phyloP scores from a whole-genome alignment of 2,113 vertebrate genomes.

The Malurus elegans region DNA sequence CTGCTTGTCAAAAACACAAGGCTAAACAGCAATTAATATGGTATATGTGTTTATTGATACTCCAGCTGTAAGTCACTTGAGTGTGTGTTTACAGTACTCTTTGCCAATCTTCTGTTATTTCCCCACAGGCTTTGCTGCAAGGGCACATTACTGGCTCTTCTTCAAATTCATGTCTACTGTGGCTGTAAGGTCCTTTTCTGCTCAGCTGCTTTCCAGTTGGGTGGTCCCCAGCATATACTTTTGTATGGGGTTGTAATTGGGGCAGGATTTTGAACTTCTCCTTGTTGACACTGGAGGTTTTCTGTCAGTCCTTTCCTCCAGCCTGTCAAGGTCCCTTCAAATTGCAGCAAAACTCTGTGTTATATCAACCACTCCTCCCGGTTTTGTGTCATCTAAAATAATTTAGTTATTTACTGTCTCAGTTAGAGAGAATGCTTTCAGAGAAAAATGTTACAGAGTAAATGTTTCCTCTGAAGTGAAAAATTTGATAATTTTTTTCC shows the following conservation, averaged over 20 bases:
- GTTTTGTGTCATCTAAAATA: neutral
- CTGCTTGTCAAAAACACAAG: neutral
- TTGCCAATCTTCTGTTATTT: neutral
- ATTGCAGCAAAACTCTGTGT: neutral
- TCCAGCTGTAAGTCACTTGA: neutral
- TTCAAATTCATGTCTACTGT: neutral
- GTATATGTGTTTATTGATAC: neutral
- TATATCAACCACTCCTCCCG: neutral
- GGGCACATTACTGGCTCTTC: neutral
- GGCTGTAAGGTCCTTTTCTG: neutral
- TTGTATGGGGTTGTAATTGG: neutral
- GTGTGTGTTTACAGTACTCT: neutral
- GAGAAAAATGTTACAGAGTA: too few species aligned
- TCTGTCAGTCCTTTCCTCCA: neutral
- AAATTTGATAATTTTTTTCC: too few species aligned
- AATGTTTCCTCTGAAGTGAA: too few species aligned
- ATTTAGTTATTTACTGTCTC: neutral
- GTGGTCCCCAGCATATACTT: neutral
- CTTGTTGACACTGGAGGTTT: neutral
- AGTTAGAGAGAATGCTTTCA: too few species aligned
- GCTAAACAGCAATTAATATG: neutral
- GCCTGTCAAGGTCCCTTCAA: neutral
- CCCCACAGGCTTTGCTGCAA: neutral
- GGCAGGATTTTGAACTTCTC: neutral
- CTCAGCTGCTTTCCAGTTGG: neutral